Conservation (phyloP, 2,113 vertebrate species). For the Paracanthobrama guichenoti region DNA sequence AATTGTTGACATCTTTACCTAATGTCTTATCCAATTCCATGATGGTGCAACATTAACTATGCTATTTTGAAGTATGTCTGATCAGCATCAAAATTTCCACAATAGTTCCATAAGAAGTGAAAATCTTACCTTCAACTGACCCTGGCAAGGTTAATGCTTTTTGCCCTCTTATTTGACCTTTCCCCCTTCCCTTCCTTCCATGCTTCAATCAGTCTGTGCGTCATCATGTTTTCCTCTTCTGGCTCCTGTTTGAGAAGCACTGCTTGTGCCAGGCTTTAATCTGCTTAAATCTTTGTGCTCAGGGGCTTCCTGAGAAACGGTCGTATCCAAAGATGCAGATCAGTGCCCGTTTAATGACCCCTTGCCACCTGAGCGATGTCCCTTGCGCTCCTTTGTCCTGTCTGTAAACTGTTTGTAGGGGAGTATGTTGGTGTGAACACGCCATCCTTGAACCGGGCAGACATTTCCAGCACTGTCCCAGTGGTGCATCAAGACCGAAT, state of each 20-base stretch:
- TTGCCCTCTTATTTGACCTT: slow-evolving; percentile 41
- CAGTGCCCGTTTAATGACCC: slow-evolving; percentile 24
- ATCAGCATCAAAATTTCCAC: background rate
- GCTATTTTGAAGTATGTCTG: background rate
- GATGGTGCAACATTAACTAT: background rate
- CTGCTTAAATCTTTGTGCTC: slow-evolving; percentile 14
- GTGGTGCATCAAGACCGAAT: slow-evolving; percentile 30
- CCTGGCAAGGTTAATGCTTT: slow-evolving; percentile 7
- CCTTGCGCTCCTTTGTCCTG: slow-evolving; percentile 20
- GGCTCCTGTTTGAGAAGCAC: slow-evolving; percentile 5
- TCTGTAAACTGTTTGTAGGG: slow-evolving; percentile 29
- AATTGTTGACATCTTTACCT: background rate
- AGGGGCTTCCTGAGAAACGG: slow-evolving; percentile 35
- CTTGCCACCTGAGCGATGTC: slow-evolving; percentile 15
- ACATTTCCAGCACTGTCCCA: slow-evolving; percentile 38
- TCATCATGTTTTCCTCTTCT: slow-evolving; percentile 38
- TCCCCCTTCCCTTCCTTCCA: slow-evolving; percentile 33
- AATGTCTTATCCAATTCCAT: background rate
- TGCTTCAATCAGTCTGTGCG: slow-evolving; percentile 25
- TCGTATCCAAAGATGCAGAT: slow-evolving; percentile 16
- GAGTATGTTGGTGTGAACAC: slow-evolving; percentile 24
- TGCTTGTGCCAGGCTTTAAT: slow-evolving; percentile 45
- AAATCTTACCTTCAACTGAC: background rate
- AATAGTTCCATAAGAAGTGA: background rate
- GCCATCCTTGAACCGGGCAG: slow-evolving; percentile 26